Evolutionary conservation across 2,888 invertebrate genomes (phyloP).

Genomic region (Lepidochitona cinerea): DNA sequence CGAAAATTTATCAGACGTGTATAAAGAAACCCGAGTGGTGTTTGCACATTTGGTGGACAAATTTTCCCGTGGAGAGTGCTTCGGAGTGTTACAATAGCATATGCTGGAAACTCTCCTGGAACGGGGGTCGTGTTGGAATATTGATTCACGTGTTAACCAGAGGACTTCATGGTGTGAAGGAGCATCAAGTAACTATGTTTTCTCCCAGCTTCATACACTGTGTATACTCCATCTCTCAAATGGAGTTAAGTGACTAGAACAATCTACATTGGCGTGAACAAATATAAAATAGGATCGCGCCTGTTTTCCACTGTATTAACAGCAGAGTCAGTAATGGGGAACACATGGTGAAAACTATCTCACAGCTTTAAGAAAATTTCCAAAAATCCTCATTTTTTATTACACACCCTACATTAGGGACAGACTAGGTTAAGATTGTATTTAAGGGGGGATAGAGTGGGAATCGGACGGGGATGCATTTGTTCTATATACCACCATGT

Average conservation of each 20-base stretch:
- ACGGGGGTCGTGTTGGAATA: background rate
- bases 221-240: background rate
- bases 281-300: background rate
- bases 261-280: background rate
- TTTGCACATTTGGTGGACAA: constrained; percentile 4
- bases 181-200: background rate
- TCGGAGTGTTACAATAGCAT: background rate
- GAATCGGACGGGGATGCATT: too few relatives aligned
- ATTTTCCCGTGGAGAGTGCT: background rate
- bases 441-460: too few relatives aligned
- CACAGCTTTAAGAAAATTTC: background rate
- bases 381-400: constrained; percentile 2
- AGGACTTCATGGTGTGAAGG: background rate
- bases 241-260: background rate
- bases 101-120: background rate
- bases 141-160: constrained; percentile 4
- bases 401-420: too few relatives aligned
- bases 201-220: background rate
- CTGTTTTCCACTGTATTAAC: background rate
- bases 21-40: background rate
- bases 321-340: background rate
- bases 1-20: background rate
- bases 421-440: too few relatives aligned
- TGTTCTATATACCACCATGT: too few relatives aligned
- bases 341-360: constrained; percentile 1